These are phyloP conservation scores for Ptilorrhoa leucosticta DNA, from an alignment of 2,113 vertebrate species.

Conservation along the genomic window DNA sequence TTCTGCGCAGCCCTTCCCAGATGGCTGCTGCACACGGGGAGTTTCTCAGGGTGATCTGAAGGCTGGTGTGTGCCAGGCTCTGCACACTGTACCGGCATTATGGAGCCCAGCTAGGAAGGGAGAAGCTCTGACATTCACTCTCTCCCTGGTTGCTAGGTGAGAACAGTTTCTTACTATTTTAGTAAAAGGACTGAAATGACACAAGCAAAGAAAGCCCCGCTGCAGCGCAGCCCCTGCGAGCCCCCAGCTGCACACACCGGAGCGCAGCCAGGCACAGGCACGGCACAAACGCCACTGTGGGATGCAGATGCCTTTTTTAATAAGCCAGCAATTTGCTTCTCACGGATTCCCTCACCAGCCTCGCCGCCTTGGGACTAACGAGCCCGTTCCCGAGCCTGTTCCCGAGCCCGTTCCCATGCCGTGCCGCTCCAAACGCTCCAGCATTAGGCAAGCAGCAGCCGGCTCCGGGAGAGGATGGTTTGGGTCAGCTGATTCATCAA, in stretches of 20 bases:
- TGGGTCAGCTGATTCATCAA: constrained; percentile 17
- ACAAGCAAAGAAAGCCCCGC: background rate
- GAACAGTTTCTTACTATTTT: constrained; percentile 42
- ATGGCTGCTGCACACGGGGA: constrained; percentile 16
- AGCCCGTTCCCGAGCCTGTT: background rate
- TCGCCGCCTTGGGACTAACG: background rate
- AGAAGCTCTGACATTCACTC: constrained; percentile 22
- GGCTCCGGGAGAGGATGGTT: background rate
- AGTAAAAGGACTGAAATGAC: background rate
- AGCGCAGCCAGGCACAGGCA: background rate
- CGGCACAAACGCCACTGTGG: background rate
- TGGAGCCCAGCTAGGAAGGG: constrained; percentile 13
- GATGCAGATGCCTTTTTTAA: background rate
- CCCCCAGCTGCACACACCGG: constrained; percentile 12
- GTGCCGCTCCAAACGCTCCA: background rate
- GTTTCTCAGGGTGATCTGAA: constrained; percentile 42
- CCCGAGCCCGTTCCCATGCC: constrained; percentile 11
- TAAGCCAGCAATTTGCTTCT: constrained; percentile 36
- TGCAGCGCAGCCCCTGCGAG: background rate
- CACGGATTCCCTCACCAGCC: constrained; percentile 15
- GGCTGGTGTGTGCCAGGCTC: background rate
- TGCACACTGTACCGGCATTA: constrained; percentile 11
- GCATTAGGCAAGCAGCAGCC: background rate
- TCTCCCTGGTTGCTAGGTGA: constrained; percentile 57
- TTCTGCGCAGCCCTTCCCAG: constrained; percentile 32